phyloP scores from a whole-genome alignment of 2,113 vertebrate genomes.

The human (Homo sapiens) region DNA sequence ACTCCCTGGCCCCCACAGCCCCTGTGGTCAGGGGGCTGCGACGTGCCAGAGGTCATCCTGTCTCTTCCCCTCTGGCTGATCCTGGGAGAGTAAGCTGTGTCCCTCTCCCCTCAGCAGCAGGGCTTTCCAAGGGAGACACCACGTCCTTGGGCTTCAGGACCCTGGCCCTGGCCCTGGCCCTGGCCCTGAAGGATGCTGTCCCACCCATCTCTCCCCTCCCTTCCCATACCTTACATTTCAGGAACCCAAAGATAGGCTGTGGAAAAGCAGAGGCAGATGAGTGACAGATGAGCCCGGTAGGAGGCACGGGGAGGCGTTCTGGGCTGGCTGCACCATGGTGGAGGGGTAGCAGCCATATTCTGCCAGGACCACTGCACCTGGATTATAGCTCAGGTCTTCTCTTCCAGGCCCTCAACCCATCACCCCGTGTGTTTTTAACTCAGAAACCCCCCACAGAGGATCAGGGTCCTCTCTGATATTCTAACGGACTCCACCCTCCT shows the following conservation, averaged over 20 bases:
- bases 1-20: neutral
- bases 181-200: neutral
- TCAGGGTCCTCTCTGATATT: neutral
- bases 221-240: neutral
- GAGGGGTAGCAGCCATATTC: neutral
- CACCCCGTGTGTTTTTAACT: accelerated
- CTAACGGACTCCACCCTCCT: too few relatives aligned
- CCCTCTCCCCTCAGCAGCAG: neutral
- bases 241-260: too few relatives aligned
- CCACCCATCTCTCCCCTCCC: accelerated
- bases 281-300: accelerated
- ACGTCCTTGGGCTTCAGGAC: neutral
- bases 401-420: neutral
- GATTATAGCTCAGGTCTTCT: neutral
- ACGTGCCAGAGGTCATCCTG: neutral
- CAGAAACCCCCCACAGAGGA: neutral
- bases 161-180: neutral
- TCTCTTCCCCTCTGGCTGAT: neutral
- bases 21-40: neutral
- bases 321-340: neutral
- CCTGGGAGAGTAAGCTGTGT: neutral
- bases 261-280: neutral
- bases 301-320: neutral
- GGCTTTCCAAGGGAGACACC: neutral
- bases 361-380: neutral